Evolutionary conservation across 2,797 vertebrate species (phyloP), one percentile per base, ranked within the genome.

Genomic region (Euphonia xanthogaster): DNA sequence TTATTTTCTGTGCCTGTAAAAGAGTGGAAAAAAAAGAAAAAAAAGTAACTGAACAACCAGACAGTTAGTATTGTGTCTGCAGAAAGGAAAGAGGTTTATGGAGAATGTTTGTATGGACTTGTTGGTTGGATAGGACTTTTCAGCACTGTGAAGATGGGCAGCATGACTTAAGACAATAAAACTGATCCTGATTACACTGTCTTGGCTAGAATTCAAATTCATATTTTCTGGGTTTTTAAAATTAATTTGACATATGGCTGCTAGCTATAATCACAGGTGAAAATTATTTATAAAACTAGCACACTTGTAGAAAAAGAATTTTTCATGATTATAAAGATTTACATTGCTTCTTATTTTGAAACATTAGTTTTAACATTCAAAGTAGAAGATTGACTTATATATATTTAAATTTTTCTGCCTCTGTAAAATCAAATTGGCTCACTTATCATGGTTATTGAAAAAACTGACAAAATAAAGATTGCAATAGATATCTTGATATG

Each of bases 11-110:
- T 27, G 74, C 4, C 6, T 65, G 42, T 45, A 63, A 88, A 77
- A 63, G 7, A 22, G 6, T 15, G 7, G 4, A 2, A 2, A 14
- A 27, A 21, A 20, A 13, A 4, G 4, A 1, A 3, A 23, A n/a
- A 55, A n/a, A 51, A 30, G 2, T 7, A 37, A 21, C 12, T 6
- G 35, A 88, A 8, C 22, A 51, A 31, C 6, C 5, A 74, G 51
- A 33, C 5, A 60, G 12, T 31, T 35, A 86, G 5, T 15, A 48
- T 15, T 88, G 23, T 51, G 18, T 28, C 31, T 45, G 18, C 19
- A 87, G 22, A 84, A 81, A 71, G 9, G 20, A 70, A 53, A 67
- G 13, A 40, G 4, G 9, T 22, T 63, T 53, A 20, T 23, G 5
- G 19, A 19, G 65, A 28, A 66, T 53, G 3, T 51, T 27, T 6